phyloP scores from a whole-genome alignment of 1,140 invertebrate genomes.

The Acromyrmex charruanus region DNA sequence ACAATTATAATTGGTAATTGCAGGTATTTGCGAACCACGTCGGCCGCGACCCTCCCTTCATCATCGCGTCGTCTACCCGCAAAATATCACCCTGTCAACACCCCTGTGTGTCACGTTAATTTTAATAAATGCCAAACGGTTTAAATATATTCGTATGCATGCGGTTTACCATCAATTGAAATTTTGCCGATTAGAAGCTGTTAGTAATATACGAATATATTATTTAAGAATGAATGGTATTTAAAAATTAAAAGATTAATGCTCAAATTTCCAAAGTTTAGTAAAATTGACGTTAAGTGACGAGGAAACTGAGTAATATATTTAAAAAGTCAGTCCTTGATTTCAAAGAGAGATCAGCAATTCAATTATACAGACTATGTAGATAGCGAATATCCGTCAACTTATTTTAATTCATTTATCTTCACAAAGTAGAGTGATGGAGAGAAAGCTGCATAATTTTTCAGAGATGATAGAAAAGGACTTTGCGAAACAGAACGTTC shows the following conservation, averaged over 20 bases:
- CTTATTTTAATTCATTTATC: constrained; percentile 20
- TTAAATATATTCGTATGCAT: neutral
- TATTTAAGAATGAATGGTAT: no score
- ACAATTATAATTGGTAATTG: constrained; percentile 75
- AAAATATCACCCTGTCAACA: neutral
- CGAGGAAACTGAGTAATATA: neutral
- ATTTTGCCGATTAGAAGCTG: neutral
- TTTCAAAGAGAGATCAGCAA: constrained; percentile 12
- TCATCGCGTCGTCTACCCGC: constrained; percentile 27
- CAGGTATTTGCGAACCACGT: constrained; percentile 17
- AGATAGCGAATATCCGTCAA: constrained; percentile 9
- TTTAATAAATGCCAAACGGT: constrained; percentile 50
- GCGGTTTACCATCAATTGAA: neutral
- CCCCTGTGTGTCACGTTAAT: constrained; percentile 47
- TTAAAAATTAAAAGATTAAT: neutral
- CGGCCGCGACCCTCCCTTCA: neutral
- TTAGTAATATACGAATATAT: neutral
- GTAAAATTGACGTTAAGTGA: neutral
- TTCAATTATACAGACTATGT: constrained; percentile 21
- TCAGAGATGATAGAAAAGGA: constrained; percentile 13
- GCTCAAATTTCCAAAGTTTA: neutral
- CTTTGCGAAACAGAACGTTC: constrained; percentile 10
- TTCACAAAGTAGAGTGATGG: neutral
- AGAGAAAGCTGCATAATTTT: constrained; percentile 10
- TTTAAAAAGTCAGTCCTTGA: neutral